Evolutionary conservation across 2,797 vertebrate species (phyloP), one percentile per base, ranked within the genome.

Genomic region (Fistularia tabacaria): DNA sequence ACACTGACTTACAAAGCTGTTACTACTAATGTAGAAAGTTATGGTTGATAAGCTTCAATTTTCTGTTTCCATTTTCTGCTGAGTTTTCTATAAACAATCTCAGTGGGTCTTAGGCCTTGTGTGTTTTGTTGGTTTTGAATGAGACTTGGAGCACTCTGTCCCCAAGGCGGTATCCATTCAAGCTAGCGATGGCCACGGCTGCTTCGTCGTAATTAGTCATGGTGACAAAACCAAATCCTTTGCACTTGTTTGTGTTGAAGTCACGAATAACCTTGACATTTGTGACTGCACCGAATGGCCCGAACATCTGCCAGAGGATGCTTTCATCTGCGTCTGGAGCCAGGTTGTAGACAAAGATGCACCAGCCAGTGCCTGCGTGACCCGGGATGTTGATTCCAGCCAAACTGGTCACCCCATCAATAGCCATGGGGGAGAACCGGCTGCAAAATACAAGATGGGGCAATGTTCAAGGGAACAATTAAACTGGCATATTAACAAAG

Each of bases 161-260:
- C 69, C 97, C 97, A 9, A 99, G 94, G 71, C 96, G 94, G 62
- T 98, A 99, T 88, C 97, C 97, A 63, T 99, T 99, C 82, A 99
- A 90, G 89, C 97, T 99, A 79, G 95, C 95, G 73, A 99, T 99
- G 61, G 97, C 97, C 91, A 98, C 96, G 56, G 96, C 97, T 1
- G 97, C 97, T 86, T 99, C 97, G 7, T 99, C 97, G 59, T 99
- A 98, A 93, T 98, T 99, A 78, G 97, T 99, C 97, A 99, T 99
- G 88, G 97, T 98, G 89, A 99, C 96, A 88, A 99, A 99, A 84
- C 97, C 97, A 88, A 99, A 99, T 83, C 97, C 97, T 92, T 97
- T 98, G 92, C 97, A 99, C 87, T 98, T 99, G 90, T 98, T 98
- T 84, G 97, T 98, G 90, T 95, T 98, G 82, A 98, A 99, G 89